Evolutionary conservation across 2,113 vertebrate genomes (phyloP).

Genomic region (Notarius lentiginosus): DNA sequence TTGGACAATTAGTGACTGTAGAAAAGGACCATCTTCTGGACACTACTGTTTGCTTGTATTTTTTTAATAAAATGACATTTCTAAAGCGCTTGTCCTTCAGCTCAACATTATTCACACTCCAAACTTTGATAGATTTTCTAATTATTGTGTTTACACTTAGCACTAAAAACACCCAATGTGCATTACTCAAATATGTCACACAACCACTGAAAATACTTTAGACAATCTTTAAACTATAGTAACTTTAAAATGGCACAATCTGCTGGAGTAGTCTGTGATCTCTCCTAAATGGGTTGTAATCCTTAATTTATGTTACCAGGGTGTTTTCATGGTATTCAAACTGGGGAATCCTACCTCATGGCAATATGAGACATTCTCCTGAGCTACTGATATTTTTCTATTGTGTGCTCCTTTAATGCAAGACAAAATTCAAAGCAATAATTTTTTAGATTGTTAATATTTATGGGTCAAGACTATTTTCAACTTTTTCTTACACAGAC

Average conservation of each 20-base stretch:
- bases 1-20: background rate
- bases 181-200: background rate
- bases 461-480: background rate
- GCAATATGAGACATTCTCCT: background rate
- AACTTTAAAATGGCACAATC: background rate
- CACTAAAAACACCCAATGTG: background rate
- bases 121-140: background rate
- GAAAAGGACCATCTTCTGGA: background rate
- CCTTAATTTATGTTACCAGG: background rate
- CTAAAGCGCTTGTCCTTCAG: background rate
- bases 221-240: background rate
- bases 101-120: background rate
- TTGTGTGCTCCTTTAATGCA: background rate
- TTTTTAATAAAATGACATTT: background rate
- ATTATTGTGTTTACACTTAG: background rate
- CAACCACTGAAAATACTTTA: background rate
- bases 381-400: background rate
- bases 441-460: background rate
- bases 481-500: constrained; percentile 65
- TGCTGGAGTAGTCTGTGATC: background rate
- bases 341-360: background rate
- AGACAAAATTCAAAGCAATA: background rate
- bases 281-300: background rate
- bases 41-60: too few relatives aligned
- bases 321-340: background rate